Base-by-base conservation (phyloP, 35 echinoderm and acorn worm species). In the Nesometra sesokonis region DNA sequence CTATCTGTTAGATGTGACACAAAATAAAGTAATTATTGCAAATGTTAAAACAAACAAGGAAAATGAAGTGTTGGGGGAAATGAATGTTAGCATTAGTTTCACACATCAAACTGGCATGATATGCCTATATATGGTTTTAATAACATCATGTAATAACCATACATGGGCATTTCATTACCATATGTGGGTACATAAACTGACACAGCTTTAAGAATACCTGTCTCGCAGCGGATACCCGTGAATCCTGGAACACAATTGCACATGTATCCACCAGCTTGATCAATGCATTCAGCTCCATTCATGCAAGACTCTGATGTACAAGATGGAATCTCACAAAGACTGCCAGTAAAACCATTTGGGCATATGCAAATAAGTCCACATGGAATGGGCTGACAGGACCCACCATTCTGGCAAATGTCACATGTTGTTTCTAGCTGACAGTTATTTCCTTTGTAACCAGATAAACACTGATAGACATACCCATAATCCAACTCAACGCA, bases 221-320 rank as follows among this genome's bases (percentile, higher is more conserved):
- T 90, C 47, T 94, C 80, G 84, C 93, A 94, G 39, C 85, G 90
- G 5, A 29, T 40, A 30, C 90, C 94, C 11, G 35, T 78, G 34
- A 29, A 96, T 17, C 90, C 94, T 34, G 57, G 17, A 8, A 39
- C 57, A 83, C 94, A 96, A 27, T 32, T 27, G 76, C 94, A 96
- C 11, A 77, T 85, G 36, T 90, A 96, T 21, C 77, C 33, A 32
- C 86, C 87, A 21, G 91, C 78, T 8, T 40, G 46, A 17, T 95
- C 84, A 31, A 46, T 84, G 34, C 94, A 97, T 7, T 82, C 78
- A 1, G 35, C 94, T 46, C 86, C 91, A 90, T 97, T 93, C 32
- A 80, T 5, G 80, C 94, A 97, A 9, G 94, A 91, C 32, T 86
- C 82, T 34, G 32, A 35, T 3, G 11, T 30, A 81, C 35, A 81